Evolutionary conservation across 2,113 vertebrate genomes (phyloP), one percentile per base, ranked within the genome.

Genomic region (Poeciliopsis prolifica): DNA sequence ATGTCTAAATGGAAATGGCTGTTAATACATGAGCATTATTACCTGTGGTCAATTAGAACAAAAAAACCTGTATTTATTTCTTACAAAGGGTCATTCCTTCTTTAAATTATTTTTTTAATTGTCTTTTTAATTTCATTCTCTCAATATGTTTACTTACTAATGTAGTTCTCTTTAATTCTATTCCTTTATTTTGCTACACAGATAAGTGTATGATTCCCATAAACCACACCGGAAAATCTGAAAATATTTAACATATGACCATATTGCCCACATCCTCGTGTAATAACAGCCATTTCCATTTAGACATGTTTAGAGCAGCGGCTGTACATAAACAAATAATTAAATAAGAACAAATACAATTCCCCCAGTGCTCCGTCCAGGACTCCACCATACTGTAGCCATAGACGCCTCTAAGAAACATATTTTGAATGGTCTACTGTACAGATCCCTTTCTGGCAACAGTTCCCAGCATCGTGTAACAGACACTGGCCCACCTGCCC

Each of bases 401-500:
- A 77, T 68, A 86, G 87, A 78, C 40, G 81, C 73, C 82, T 86
- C 66, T 87, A 87, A 87, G 85, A 87, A 92, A 93, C 90, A 91
- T 89, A 92, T 91, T 91, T 90, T 33, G 67, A 87, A 84, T 86
- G 78, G 77, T 91, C 91, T 84, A 87, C 89, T 87, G 86, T 89
- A 88, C 88, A 91, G 74, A 91, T 90, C 90, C 84, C 79, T 80
- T 87, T 88, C 90, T 93, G 92, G 90, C 89, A 92, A 77, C 72
- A 81, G 79, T 28, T 86, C 81, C 75, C 76, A 48, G 64, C 80
- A 82, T 86, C 89, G 72, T 92, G 89, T 89, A 88, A 71, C 90
- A 89, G 89, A 91, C 86, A 89, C 78, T 79, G 78, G 84, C 90
- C 90, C 91, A 93, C 92, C 91, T 93, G 91, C 88, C 92, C 84